Percentiles rank a stretch among this genome's conserved stretches.
Conservation (phyloP, 2,797 vertebrate genomes). For the Danio tinwini region DNA sequence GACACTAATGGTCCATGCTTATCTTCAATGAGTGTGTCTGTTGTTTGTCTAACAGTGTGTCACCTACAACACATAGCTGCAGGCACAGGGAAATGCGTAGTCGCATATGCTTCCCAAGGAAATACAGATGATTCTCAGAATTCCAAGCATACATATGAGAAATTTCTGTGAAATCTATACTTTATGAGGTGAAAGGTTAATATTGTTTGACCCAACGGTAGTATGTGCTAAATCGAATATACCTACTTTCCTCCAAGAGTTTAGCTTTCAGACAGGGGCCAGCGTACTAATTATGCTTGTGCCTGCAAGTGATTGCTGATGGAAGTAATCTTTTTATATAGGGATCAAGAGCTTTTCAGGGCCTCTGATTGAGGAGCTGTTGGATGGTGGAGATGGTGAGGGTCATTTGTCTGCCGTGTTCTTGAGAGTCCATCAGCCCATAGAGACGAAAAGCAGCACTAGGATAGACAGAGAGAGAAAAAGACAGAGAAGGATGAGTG, state of each 20-base stretch:
- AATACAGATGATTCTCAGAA: slow-evolving; percentile 9
- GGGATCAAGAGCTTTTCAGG: slow-evolving; percentile 58
- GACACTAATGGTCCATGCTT: slow-evolving; percentile 19
- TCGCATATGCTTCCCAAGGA: slow-evolving; percentile 3
- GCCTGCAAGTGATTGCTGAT: slow-evolving; percentile 46
- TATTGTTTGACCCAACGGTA: slow-evolving; percentile 10
- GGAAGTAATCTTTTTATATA: slow-evolving; percentile 49
- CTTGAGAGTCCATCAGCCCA: slow-evolving; percentile 60
- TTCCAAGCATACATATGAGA: not conserved
- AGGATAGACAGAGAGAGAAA: slow-evolving; percentile 39
- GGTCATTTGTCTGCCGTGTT: slow-evolving; percentile 56
- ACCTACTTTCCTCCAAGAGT: slow-evolving; percentile 28
- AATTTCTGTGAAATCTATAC: not conserved
- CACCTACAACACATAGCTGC: slow-evolving; percentile 13
- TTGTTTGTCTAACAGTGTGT: slow-evolving; percentile 31
- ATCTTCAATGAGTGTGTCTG: slow-evolving; percentile 1
- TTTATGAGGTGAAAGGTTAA: slow-evolving; percentile 1
- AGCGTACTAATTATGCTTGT: slow-evolving; percentile 46
- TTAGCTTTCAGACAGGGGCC: slow-evolving; percentile 15
- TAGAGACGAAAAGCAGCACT: slow-evolving; percentile 44
- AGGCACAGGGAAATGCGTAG: slow-evolving; percentile 15
- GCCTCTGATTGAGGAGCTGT: slow-evolving; percentile 33
- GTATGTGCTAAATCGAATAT: slow-evolving; percentile 8
- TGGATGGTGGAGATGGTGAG: slow-evolving; percentile 36
- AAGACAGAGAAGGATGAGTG: slow-evolving; percentile 58